Evolutionary conservation across 2,797 vertebrate genomes (phyloP).

Genomic region (Corythornis leucogaster): DNA sequence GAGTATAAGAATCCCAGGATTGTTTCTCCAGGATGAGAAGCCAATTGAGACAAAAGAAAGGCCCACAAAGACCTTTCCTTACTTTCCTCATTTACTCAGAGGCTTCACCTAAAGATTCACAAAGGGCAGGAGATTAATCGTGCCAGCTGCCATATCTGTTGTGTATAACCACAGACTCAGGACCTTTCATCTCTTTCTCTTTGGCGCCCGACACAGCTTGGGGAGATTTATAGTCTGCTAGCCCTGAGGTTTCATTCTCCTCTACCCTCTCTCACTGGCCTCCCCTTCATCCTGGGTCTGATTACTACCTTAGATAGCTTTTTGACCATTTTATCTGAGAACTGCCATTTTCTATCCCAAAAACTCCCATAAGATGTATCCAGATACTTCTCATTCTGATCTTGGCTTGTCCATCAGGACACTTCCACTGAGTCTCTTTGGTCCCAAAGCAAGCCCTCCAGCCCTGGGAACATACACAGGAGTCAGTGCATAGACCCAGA

Average conservation of each 20-base stretch:
- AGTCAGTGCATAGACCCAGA: neutral
- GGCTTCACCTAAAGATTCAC: conserved; percentile 28
- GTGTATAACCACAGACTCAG: neutral
- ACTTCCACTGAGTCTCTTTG: accelerated
- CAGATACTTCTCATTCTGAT: neutral
- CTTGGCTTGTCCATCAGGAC: neutral
- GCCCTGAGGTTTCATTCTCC: neutral
- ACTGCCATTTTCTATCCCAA: neutral
- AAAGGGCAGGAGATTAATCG: conserved; percentile 54
- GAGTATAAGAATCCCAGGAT: neutral
- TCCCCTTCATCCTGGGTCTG: neutral
- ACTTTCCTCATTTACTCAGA: conserved; percentile 48
- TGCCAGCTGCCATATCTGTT: conserved; percentile 10
- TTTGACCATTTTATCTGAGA: neutral
- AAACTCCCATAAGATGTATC: neutral
- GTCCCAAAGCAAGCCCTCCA: neutral
- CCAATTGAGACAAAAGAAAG: neutral
- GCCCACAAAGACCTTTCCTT: conserved; percentile 3
- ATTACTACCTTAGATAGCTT: neutral
- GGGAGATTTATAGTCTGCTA: neutral
- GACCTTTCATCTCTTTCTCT: neutral
- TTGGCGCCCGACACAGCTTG: neutral
- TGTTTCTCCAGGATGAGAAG: neutral
- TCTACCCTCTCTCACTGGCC: neutral
- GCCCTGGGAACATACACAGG: neutral